These are phyloP conservation scores for Andrena cerasifolii DNA, from an alignment of 1,140 invertebrate genomes.

Conservation along the genomic window DNA sequence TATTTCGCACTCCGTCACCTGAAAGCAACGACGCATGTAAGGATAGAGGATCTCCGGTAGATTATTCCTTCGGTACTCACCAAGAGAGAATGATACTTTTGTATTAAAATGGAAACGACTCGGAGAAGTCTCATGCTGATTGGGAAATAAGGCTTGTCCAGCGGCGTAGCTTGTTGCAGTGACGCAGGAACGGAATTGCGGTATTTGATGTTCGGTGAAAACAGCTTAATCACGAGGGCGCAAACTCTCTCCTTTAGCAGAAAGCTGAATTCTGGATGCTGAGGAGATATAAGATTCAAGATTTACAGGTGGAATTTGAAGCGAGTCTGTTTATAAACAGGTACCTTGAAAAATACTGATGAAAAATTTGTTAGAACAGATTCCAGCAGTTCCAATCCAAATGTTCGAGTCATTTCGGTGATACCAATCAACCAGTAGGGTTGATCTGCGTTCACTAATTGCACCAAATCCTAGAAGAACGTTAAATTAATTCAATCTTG, in stretches of 20 bases:
- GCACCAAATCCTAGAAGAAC: slow-evolving; percentile 92
- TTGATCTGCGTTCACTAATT: slow-evolving; percentile 97
- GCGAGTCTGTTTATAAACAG: slow-evolving; percentile 20
- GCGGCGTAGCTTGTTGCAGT: slow-evolving; percentile 84
- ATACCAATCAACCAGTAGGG: slow-evolving; percentile 97
- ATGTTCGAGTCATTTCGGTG: slow-evolving; percentile 98
- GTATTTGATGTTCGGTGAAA: slow-evolving; percentile 98
- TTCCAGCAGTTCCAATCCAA: slow-evolving; percentile 97
- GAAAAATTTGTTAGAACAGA: slow-evolving; percentile 96
- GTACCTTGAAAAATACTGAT: slow-evolving; percentile 95
- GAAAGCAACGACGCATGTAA: slow-evolving; percentile 59
- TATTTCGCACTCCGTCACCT: slow-evolving; percentile 99
- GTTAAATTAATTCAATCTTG: slow-evolving; percentile 25
- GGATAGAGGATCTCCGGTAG: background rate
- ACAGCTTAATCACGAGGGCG: slow-evolving; percentile 98
- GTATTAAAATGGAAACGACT: slow-evolving; percentile 95
- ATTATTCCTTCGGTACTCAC: slow-evolving; percentile 83
- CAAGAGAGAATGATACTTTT: slow-evolving; percentile 96
- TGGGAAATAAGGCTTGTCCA: slow-evolving; percentile 97
- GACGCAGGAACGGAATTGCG: slow-evolving; percentile 84
- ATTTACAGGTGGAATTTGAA: background rate
- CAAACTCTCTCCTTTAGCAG: slow-evolving; percentile 98
- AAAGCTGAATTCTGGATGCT: slow-evolving; percentile 97
- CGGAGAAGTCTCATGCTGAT: slow-evolving; percentile 97
- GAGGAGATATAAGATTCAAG: slow-evolving; percentile 73